Percentiles rank a stretch among this genome's conserved stretches.
Conservation (phyloP, 2,888 invertebrate species). For the Spodoptera littoralis region DNA sequence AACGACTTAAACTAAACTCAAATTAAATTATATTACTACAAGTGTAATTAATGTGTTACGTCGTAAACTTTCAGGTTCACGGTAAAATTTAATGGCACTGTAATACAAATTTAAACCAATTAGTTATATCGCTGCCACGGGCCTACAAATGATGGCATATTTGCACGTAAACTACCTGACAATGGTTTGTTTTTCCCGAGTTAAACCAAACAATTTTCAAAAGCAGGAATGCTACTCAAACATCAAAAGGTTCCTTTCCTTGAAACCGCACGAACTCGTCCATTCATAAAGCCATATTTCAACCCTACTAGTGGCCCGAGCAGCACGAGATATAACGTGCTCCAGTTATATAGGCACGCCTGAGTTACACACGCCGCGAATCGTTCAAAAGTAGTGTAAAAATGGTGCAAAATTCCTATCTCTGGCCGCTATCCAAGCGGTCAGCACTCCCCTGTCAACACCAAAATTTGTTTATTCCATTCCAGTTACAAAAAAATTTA, state of each 20-base stretch:
- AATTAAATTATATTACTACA: slow-evolving; percentile 59
- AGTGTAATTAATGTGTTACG: slow-evolving; percentile 48
- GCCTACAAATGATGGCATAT: slow-evolving; percentile 7
- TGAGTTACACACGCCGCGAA: slow-evolving; percentile 56
- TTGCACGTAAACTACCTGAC: slow-evolving; percentile 9
- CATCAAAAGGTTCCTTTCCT: slow-evolving; percentile 56
- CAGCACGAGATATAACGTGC: slow-evolving; percentile 44
- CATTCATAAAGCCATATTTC: slow-evolving; percentile 63
- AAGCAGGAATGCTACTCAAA: slow-evolving; percentile 49
- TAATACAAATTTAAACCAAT: slow-evolving; percentile 26
- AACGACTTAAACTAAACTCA: slow-evolving; percentile 49
- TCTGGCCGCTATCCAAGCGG: slow-evolving; percentile 69
- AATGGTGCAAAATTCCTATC: slow-evolving; percentile 65
- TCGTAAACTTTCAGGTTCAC: slow-evolving; percentile 44
- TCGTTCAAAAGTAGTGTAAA: slow-evolving; percentile 67
- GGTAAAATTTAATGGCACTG: slow-evolving; percentile 30
- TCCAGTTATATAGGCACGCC: slow-evolving; percentile 48
- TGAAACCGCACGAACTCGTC: slow-evolving; percentile 55
- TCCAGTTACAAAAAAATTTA: slow-evolving; percentile 39
- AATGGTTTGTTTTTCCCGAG: slow-evolving; percentile 14
- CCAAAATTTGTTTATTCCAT: slow-evolving; percentile 52
- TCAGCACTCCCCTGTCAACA: slow-evolving; percentile 61
- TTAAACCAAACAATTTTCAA: slow-evolving; percentile 35
- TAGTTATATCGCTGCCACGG: slow-evolving; percentile 1
- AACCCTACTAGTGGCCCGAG: slow-evolving; percentile 54